Base-by-base conservation (phyloP, 2,113 vertebrate genomes). In the Dinomys branickii region DNA sequence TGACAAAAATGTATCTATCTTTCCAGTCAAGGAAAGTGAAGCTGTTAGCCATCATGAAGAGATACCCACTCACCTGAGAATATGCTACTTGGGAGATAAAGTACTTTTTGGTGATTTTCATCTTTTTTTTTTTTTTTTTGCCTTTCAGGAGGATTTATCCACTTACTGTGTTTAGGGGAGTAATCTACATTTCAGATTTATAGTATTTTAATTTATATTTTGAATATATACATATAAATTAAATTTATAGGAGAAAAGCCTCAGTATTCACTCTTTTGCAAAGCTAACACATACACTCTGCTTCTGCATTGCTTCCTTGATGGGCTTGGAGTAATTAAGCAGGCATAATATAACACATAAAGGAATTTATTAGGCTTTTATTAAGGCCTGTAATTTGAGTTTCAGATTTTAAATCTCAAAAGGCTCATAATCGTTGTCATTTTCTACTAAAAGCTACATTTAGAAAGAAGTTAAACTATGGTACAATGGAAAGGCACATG, bases 381-480 rank as follows among this genome's bases (percentile, higher is more conserved):
- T 12, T 97, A 97, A 97, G 91, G 85, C 90, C 94, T 82, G 80
- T 97, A 35, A 94, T 98, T 97, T 92, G 85, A 93, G 96, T 96
- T 97, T 97, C 95, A 97, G 94, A 95, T 97, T 98, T 96, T 85
- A 97, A 87, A 84, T 97, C 84, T 92, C 33, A 85, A 80, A 95
- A 82, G 89, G 41, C 82, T 98, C 85, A 28, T 97, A 71, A 97
- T 97, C 97, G 38, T 97, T 97, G 93, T 93, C 83, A 94, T 97
- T 69, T 35, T 97, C 30, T 67, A 67, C 92, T 41, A 20, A 91
- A 97, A 98, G 58, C n/a, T 54, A 4, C 61, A 81, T 94, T 97
- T 91, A 90, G 78, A 97, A 89, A 92, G 59, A 93, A 93, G 56
- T 54, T 93, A 88, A 97, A 65, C 83, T 90, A 3, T 3, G 12